Percentiles rank a stretch among this genome's conserved stretches.
Evolutionary conservation across 2,113 vertebrate species (phyloP).

Genomic region (Hirundichthys speculiger): DNA sequence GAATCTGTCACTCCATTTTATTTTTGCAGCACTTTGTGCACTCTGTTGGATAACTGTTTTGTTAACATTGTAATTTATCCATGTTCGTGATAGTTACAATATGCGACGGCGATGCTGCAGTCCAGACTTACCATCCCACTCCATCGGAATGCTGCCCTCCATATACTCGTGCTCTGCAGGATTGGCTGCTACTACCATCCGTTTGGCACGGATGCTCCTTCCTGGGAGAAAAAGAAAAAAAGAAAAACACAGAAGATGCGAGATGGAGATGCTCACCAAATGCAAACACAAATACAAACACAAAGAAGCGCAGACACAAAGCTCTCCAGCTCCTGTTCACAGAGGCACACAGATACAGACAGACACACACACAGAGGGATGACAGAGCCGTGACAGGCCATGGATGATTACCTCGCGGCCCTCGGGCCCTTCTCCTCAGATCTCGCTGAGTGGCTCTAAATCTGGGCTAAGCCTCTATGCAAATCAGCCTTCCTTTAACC

Average conservation of each 20-base stretch:
- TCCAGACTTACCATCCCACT: constrained; percentile 93
- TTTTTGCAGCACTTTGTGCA: constrained; percentile 41
- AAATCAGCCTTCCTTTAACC: constrained; percentile 74
- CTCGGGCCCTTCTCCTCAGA: constrained; percentile 79
- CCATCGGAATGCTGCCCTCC: constrained; percentile 87
- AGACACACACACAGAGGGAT: constrained; percentile 66
- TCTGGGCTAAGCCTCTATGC: constrained; percentile 83
- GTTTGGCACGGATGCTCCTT: constrained; percentile 84
- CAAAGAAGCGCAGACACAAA: constrained; percentile 54
- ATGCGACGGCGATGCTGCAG: constrained; percentile 30
- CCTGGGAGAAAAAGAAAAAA: constrained; percentile 77
- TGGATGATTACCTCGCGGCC: constrained; percentile 80
- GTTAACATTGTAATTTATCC: constrained; percentile 42
- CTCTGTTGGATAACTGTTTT: constrained; percentile 32
- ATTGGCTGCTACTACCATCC: constrained; percentile 84
- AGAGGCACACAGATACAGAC: constrained; percentile 48
- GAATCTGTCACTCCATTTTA: constrained; percentile 55
- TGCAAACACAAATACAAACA: constrained; percentile 57
- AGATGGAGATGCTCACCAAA: constrained; percentile 56
- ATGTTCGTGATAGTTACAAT: constrained; percentile 29
- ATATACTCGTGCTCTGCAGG: constrained; percentile 82
- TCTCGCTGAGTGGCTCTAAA: constrained; percentile 81
- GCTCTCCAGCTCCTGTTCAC: constrained; percentile 36
- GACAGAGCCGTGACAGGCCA: constrained; percentile 77
- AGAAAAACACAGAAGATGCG: constrained; percentile 23